These are phyloP conservation scores for Lamellibrachia satsuma DNA, from an alignment of 2,888 invertebrate species.

Conservation along the genomic window DNA sequence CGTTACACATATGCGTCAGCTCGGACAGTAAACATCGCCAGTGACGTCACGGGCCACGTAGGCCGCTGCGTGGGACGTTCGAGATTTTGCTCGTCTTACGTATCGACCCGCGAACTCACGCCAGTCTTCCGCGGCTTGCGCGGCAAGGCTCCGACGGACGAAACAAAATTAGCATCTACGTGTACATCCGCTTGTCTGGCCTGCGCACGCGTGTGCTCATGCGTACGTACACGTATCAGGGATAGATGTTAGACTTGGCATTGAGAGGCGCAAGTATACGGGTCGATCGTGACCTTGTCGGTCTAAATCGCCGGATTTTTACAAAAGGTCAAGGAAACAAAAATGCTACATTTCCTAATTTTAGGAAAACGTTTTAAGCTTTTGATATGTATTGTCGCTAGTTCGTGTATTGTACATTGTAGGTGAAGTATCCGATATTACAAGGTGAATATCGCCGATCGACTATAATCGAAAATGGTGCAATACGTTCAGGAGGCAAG, in stretches of 20 bases:
- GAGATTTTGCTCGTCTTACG: neutral
- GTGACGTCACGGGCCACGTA: neutral
- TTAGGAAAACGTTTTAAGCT: neutral
- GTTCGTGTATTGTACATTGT: neutral
- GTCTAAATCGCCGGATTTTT: neutral
- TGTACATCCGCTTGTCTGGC: neutral
- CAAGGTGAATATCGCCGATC: neutral
- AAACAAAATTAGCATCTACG: neutral
- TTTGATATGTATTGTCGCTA: neutral
- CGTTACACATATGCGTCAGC: neutral
- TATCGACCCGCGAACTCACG: neutral
- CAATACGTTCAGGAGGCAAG: neutral
- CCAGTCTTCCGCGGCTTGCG: neutral
- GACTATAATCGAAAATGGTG: neutral
- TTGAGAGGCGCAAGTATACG: neutral
- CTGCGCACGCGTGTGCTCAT: neutral
- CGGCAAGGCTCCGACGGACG: neutral
- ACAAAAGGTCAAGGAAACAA: neutral
- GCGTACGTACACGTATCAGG: neutral
- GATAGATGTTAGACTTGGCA: neutral
- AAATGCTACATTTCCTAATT: neutral
- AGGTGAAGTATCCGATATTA: neutral
- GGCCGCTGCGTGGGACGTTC: neutral
- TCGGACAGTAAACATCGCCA: neutral
- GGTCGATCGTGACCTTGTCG: neutral